A percentile compares a stretch with the other conserved stretches of the same genome.
Conservation (phyloP, 1,140 invertebrate genomes). For the Brachionus sp. region DNA sequence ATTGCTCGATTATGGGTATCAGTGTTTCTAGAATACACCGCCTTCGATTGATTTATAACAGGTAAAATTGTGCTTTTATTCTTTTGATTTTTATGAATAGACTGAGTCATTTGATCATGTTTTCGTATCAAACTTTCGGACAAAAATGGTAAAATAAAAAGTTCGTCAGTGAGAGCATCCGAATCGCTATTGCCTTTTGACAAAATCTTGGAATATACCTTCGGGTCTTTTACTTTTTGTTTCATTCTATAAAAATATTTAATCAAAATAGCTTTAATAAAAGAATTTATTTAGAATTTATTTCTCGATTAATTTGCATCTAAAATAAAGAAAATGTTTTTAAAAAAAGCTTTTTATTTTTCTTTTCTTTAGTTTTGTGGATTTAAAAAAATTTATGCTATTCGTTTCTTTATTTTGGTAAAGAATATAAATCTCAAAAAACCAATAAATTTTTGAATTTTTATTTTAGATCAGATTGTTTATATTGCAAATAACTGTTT, state of each 20-base stretch:
- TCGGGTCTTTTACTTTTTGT: conserved; percentile 39
- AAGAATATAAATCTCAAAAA: background rate
- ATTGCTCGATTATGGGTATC: background rate
- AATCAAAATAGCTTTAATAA: background rate
- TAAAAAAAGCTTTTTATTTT: conserved; percentile 24
- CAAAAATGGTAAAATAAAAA: conserved; percentile 33
- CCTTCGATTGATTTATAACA: background rate
- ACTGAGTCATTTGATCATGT: conserved; percentile 5
- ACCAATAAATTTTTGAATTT: background rate
- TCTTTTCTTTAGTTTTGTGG: background rate
- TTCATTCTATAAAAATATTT: conserved; percentile 32
- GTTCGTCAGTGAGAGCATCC: background rate
- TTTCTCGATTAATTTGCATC: conserved; percentile 18
- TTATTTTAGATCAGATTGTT: conserved; percentile 4
- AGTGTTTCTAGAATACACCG: background rate
- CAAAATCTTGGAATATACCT: background rate
- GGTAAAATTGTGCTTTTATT: conserved; percentile 7
- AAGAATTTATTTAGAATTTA: background rate
- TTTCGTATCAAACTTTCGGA: conserved; percentile 30
- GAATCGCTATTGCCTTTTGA: background rate
- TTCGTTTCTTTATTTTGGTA: background rate
- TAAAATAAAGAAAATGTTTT: background rate
- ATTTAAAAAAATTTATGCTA: background rate
- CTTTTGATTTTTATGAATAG: background rate
- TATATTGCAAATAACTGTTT: background rate